Percentiles rank a stretch among this genome's conserved stretches.
These are phyloP conservation scores for Conomelus anceps DNA, from an alignment of 2,888 invertebrate genomes.

Conservation along the genomic window DNA sequence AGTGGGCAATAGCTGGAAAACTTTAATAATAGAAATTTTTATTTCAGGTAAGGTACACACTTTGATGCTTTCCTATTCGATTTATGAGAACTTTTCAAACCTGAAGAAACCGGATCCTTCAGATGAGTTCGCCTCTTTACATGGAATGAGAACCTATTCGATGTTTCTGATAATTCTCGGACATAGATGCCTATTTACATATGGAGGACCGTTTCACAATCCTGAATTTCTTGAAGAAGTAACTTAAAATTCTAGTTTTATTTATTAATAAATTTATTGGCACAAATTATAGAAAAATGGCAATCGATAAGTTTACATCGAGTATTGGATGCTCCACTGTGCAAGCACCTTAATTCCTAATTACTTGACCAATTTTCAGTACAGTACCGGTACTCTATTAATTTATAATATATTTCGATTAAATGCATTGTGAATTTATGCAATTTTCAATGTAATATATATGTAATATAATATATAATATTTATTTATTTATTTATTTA, in stretches of 20 bases:
- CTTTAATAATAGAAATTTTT: too few relatives aligned
- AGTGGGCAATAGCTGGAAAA: too few relatives aligned
- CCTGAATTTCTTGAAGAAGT: conserved; percentile 14
- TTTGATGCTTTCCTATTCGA: neutral
- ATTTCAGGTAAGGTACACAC: neutral
- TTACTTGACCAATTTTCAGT: too few relatives aligned
- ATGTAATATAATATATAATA: too few relatives aligned
- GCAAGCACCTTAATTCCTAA: too few relatives aligned
- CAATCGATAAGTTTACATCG: too few relatives aligned
- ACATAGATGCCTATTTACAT: conserved; percentile 10
- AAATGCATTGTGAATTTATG: too few relatives aligned
- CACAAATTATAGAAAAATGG: neutral
- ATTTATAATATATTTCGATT: too few relatives aligned
- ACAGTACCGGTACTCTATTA: too few relatives aligned
- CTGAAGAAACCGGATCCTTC: neutral
- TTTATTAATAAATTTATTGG: neutral
- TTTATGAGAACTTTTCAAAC: neutral
- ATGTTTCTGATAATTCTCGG: conserved; percentile 14
- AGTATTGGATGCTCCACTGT: too few relatives aligned
- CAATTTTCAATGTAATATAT: too few relatives aligned
- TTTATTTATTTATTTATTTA: too few relatives aligned
- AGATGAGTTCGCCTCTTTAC: neutral
- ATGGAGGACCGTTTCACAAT: conserved; percentile 17
- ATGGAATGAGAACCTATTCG: conserved; percentile 4
- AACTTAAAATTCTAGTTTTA: neutral